These are phyloP conservation scores for Parnassius glacialis DNA, from an alignment of 2,888 invertebrate species.

Conservation along the genomic window DNA sequence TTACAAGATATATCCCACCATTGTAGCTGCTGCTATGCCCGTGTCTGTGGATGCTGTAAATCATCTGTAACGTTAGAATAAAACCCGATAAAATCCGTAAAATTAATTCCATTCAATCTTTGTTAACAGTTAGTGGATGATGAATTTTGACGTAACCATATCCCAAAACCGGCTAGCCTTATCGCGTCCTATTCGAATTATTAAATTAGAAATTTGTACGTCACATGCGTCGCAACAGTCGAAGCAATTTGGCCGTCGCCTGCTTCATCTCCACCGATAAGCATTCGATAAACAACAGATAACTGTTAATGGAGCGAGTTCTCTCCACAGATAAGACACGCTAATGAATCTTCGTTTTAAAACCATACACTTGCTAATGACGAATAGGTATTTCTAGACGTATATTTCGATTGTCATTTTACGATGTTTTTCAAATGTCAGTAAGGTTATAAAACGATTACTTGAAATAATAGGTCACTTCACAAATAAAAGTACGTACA, in stretches of 20 bases:
- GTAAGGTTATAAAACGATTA: too few species aligned
- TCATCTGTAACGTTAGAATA: too few species aligned
- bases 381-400: slow-evolving; percentile 32
- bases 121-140: not conserved
- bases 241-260: slow-evolving; percentile 48
- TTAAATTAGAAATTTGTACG: slow-evolving; percentile 55
- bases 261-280: slow-evolving; percentile 59
- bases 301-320: slow-evolving; percentile 62
- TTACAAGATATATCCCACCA: too few species aligned
- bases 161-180: slow-evolving; percentile 3
- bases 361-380: slow-evolving; percentile 38
- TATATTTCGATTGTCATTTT: not conserved
- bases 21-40: too few species aligned
- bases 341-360: slow-evolving; percentile 62
- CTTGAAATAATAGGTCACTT: too few species aligned
- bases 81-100: too few species aligned
- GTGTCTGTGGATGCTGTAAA: too few species aligned
- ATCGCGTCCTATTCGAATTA: slow-evolving; percentile 36
- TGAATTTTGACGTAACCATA: too few species aligned
- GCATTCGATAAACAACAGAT: slow-evolving; percentile 54
- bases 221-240: slow-evolving; percentile 43
- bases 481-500: too few species aligned
- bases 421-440: not conserved
- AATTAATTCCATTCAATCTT: too few species aligned
- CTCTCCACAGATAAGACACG: slow-evolving; percentile 55